Percentiles rank a stretch among this genome's conserved stretches.
These are phyloP conservation scores for Hippoglossus stenolepis DNA, from an alignment of 2,113 vertebrate genomes.

Conservation along the genomic window DNA sequence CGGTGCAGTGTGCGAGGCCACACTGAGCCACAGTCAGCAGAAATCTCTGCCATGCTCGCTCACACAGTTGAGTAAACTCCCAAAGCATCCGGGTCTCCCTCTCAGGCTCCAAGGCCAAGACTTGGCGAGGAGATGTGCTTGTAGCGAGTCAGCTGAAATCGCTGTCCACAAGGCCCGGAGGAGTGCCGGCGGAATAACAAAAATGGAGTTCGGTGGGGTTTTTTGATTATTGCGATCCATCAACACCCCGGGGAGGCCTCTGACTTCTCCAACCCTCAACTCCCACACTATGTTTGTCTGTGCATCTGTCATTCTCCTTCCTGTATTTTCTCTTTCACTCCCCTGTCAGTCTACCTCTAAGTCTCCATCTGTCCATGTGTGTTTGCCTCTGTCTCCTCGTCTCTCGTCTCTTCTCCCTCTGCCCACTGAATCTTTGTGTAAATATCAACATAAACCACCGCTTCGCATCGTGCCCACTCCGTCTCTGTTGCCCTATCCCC, in stretches of 20 bases:
- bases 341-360: conserved; percentile 39
- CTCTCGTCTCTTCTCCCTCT: conserved; percentile 16
- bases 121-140: conserved; percentile 34
- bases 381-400: conserved; percentile 22
- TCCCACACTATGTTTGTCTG: conserved; percentile 46
- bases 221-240: conserved; percentile 16
- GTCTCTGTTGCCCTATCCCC: neutral
- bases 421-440: conserved; percentile 46
- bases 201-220: conserved; percentile 21
- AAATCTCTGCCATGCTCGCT: conserved; percentile 72
- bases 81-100: conserved; percentile 37
- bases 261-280: conserved; percentile 16
- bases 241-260: conserved; percentile 29
- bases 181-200: conserved; percentile 61
- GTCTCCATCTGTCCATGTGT: conserved; percentile 62
- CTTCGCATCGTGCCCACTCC: conserved; percentile 18
- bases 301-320: conserved; percentile 47
- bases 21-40: conserved; percentile 70
- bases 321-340: conserved; percentile 18
- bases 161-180: conserved; percentile 18
- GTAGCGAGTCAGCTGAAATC: conserved; percentile 67
- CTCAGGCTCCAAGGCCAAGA: conserved; percentile 41
- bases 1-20: conserved; percentile 48
- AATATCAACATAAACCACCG: conserved; percentile 58
- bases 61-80: conserved; percentile 50